These are phyloP conservation scores for Drosophila repletoides DNA, from an alignment of 1,140 invertebrate species.

Conservation along the genomic window DNA sequence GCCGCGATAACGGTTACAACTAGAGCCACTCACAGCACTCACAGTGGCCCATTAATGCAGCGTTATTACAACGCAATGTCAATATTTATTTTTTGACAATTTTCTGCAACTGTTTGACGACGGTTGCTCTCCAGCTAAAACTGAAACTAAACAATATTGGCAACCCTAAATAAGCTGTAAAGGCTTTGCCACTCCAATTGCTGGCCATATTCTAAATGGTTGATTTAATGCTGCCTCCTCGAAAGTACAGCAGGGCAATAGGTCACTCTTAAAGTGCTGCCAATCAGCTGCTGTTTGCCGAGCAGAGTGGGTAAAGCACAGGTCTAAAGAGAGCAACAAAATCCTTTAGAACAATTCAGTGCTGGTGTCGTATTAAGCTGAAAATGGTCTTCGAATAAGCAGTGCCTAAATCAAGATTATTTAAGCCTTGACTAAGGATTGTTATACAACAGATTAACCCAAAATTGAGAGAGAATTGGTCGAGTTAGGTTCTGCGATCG, in stretches of 20 bases:
- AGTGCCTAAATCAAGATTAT: too few species aligned
- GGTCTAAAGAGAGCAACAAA: too few species aligned
- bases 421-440: too few species aligned
- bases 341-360: too few species aligned
- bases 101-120: slow-evolving; percentile 65
- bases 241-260: slow-evolving; percentile 18
- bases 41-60: slow-evolving; percentile 60
- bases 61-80: slow-evolving; percentile 80
- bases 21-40: slow-evolving; percentile 23
- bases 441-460: too few species aligned
- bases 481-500: too few species aligned
- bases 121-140: slow-evolving; percentile 26
- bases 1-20: slow-evolving; percentile 21
- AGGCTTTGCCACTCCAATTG: slow-evolving; percentile 45
- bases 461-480: too few species aligned
- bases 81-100: slow-evolving; percentile 71
- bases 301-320: too few species aligned
- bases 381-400: too few species aligned
- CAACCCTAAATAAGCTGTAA: slow-evolving; percentile 65
- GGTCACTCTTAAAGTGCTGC: slow-evolving; percentile 15
- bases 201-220: slow-evolving; percentile 36
- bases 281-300: too few species aligned
- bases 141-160: slow-evolving; percentile 73
- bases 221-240: slow-evolving; percentile 12
- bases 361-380: too few species aligned